Conservation (phyloP, 2,888 invertebrate species). For the Imbricaverruca yamaguchii region DNA sequence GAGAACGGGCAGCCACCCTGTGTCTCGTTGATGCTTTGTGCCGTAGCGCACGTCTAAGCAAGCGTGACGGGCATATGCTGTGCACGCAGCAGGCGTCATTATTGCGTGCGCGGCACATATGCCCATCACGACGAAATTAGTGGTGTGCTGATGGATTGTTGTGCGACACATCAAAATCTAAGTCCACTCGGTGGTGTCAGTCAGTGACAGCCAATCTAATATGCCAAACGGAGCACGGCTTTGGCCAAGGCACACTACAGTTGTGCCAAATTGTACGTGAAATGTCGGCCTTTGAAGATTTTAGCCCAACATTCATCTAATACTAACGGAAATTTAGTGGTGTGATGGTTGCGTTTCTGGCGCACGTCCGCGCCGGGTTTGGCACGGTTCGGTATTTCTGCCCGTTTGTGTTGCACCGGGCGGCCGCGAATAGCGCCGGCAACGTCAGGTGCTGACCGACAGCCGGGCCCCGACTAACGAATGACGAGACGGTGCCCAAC, state of each 20-base stretch:
- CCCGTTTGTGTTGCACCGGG: background rate
- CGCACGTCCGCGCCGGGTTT: background rate
- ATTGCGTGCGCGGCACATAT: too few species aligned
- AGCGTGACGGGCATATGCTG: too few species aligned
- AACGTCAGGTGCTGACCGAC: background rate
- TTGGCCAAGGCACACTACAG: background rate
- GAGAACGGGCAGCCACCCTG: too few species aligned
- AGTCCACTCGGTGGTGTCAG: too few species aligned
- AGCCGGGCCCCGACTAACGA: background rate
- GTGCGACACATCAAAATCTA: too few species aligned
- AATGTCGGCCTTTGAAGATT: slow-evolving; percentile 1
- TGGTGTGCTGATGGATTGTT: too few species aligned
- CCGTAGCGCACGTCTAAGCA: too few species aligned
- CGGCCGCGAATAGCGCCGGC: background rate
- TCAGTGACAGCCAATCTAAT: too few species aligned
- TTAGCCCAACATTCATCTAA: background rate
- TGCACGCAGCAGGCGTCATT: too few species aligned
- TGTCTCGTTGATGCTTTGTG: too few species aligned
- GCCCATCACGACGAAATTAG: too few species aligned
- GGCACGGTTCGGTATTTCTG: background rate
- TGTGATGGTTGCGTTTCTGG: background rate
- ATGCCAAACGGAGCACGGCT: too few species aligned
- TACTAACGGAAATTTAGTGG: background rate
- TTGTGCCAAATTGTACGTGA: slow-evolving; percentile 10
- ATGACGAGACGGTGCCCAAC: background rate